phyloP scores from a whole-genome alignment of 2,797 vertebrate species.

The Acridotheres tristis region DNA sequence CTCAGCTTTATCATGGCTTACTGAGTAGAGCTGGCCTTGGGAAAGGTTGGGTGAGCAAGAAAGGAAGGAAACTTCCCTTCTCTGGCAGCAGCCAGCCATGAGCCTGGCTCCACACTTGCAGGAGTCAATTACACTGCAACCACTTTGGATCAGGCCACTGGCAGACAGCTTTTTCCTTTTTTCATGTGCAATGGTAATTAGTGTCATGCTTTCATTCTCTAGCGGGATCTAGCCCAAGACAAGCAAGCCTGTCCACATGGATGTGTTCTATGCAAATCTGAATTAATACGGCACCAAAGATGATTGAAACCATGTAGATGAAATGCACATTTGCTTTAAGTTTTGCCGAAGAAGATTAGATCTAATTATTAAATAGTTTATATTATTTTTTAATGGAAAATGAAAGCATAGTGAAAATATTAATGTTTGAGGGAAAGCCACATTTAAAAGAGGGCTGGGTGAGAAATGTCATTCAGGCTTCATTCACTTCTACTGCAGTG shows the following conservation, averaged over 20 bases:
- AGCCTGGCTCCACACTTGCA: not conserved
- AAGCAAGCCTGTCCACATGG: not conserved
- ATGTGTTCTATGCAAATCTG: not conserved
- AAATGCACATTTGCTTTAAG: not conserved
- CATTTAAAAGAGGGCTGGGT: slow-evolving; percentile 29
- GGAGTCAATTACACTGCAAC: not conserved
- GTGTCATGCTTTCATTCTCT: not conserved
- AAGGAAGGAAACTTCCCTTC: not conserved
- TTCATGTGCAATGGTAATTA: not conserved
- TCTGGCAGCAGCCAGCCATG: not conserved
- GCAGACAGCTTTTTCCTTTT: not conserved
- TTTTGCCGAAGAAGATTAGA: not conserved
- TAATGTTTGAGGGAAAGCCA: slow-evolving; percentile 24
- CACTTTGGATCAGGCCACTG: not conserved
- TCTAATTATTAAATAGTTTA: slow-evolving; percentile 1
- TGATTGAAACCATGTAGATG: not conserved
- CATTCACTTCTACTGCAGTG: not conserved
- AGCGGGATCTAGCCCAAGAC: not conserved
- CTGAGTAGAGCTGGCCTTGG: not conserved
- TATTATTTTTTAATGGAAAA: slow-evolving; percentile 31
- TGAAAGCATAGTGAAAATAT: not conserved
- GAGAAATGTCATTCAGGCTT: slow-evolving; percentile 32
- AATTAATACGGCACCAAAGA: not conserved
- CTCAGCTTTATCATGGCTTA: not conserved
- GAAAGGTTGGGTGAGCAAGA: not conserved